phyloP scores from a whole-genome alignment of 1,140 invertebrate species.

The Andrena cerasifolii region DNA sequence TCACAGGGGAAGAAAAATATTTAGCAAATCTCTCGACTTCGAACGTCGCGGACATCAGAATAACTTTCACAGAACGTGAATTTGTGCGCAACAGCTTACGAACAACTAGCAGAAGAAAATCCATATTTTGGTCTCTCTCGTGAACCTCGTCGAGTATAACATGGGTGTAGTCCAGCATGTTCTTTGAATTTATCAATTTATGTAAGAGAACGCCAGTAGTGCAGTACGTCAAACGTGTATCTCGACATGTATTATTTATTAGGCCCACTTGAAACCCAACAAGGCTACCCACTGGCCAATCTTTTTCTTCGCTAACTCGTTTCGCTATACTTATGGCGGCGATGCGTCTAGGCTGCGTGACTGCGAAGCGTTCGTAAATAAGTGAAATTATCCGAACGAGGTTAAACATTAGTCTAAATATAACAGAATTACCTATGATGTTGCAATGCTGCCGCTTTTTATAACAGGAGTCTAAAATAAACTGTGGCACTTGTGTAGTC shows the following conservation, averaged over 20 bases:
- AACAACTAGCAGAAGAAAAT: constrained; percentile 94
- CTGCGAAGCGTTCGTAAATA: constrained; percentile 70
- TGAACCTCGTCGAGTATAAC: constrained; percentile 98
- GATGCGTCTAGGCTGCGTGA: constrained; percentile 93
- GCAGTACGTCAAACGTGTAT: constrained; percentile 94
- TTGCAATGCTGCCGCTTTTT: constrained; percentile 86
- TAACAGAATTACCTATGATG: constrained; percentile 84
- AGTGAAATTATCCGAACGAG: neutral
- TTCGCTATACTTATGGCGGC: constrained; percentile 92
- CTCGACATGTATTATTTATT: constrained; percentile 83
- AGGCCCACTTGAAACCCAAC: constrained; percentile 93
- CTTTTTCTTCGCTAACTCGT: constrained; percentile 89
- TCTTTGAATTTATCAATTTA: constrained; percentile 87
- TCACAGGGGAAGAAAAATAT: constrained; percentile 88
- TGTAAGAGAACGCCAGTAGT: constrained; percentile 91
- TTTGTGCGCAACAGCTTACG: constrained; percentile 90
- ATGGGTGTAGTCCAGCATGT: constrained; percentile 89
- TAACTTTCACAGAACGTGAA: constrained; percentile 88
- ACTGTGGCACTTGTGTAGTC: constrained; percentile 94
- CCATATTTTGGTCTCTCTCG: constrained; percentile 96
- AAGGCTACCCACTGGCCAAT: constrained; percentile 88
- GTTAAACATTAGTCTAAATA: neutral
- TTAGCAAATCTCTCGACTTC: constrained; percentile 87
- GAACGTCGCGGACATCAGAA: constrained; percentile 95
- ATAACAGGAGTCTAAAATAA: constrained; percentile 90